phyloP scores from a whole-genome alignment of 2,113 vertebrate species.

The Lampris incognitus region DNA sequence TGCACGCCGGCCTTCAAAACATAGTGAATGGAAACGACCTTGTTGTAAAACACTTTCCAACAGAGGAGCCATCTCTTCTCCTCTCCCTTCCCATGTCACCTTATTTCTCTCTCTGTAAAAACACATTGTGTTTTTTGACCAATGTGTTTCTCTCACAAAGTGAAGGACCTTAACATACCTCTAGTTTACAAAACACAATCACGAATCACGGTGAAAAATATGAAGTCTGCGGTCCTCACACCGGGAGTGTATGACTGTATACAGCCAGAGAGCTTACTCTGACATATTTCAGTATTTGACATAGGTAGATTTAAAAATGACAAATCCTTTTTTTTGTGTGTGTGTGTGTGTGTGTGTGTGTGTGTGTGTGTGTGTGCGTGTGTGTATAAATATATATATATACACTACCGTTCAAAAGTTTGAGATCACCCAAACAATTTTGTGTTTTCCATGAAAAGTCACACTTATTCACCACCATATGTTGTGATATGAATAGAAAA shows the following conservation, averaged over 20 bases:
- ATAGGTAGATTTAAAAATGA: background rate
- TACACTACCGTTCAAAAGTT: no score
- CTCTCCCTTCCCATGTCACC: slow-evolving; percentile 21
- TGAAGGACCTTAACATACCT: slow-evolving; percentile 22
- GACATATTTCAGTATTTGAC: slow-evolving; percentile 7
- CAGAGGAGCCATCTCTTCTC: slow-evolving; percentile 19
- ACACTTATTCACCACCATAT: no score
- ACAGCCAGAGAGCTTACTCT: slow-evolving; percentile 22
- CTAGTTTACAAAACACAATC: slow-evolving; percentile 36
- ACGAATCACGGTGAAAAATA: slow-evolving; percentile 6
- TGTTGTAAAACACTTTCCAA: slow-evolving; percentile 59
- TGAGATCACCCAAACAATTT: no score
- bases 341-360: no score
- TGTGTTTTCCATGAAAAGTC: no score
- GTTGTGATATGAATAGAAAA: no score
- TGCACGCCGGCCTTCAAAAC: slow-evolving; percentile 47
- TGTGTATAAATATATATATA: no score
- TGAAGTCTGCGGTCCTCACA: background rate
- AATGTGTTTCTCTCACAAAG: slow-evolving; percentile 36
- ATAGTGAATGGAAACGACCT: slow-evolving; percentile 48
- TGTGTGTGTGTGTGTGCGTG: no score
- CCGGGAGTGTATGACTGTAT: background rate
- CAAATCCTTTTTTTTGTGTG: no score
- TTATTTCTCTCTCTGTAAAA: slow-evolving; percentile 15
- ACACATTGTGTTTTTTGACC: slow-evolving; percentile 1